Base-by-base conservation (phyloP, 2,113 vertebrate genomes). In the Melospiza melodia region DNA sequence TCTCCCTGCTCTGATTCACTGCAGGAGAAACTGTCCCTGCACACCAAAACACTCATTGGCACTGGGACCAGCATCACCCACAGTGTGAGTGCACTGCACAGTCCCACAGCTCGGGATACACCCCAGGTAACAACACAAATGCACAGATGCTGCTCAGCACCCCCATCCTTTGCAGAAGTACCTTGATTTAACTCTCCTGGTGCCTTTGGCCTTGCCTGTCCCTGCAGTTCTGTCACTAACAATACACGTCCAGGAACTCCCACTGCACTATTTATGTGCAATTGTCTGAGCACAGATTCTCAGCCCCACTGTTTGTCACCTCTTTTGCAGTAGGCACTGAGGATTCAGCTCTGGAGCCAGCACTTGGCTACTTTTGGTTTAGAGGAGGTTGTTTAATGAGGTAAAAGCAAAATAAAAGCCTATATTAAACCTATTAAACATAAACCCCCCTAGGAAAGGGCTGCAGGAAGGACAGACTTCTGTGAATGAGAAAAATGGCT, bases 1-100 rank as follows among this genome's bases (percentile, higher is more conserved):
- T 94, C 63, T 62, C 61, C 18, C 61, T 16, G 33, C 55, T 51
- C 39, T 17, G 1, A 39, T 4, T 0, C 1, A 4, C 0, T 4
- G 5, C 3, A 51, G 63, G 71, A 61, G 57, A 44, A 82, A 20
- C 43, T 67, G 57, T 16, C 49, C 25, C 52, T 23, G 37, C 80
- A 78, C n/a, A 63, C 27, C 84, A 12, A 15, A 84, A 11, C 28
- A 9, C 16, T 3, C 0, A 11, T 27, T 4, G 27, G 66, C 69
- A 16, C 22, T 21, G 71, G 73, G 66, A 27, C 46, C 73, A 31
- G 73, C 65, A 55, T 1, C 7, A 5, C 57, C 21, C 6, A 1
- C 12, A 6, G 20, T 5, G 58, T 7, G 86, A 73, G 41, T 0
- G 35, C 78, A 19, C 59, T 48, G 12, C 11, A 1, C 3, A 30